A percentile compares a stretch with the other conserved stretches of the same genome.
phyloP scores from a whole-genome alignment of 2,113 vertebrate species.

The Syrmaticus mikado region DNA sequence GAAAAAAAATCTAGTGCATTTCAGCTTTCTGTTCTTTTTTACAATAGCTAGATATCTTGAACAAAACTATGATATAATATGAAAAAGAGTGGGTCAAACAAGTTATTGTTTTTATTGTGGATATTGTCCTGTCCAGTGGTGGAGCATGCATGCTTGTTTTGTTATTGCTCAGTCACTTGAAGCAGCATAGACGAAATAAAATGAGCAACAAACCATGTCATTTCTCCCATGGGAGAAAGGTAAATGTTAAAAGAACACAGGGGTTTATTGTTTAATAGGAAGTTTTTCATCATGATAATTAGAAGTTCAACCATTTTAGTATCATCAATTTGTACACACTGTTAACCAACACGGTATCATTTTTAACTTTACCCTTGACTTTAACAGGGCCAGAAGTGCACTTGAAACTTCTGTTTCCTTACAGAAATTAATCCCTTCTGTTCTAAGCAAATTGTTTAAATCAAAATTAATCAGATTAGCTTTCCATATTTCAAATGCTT shows the following conservation, averaged over 20 bases:
- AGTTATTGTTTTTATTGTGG: neutral
- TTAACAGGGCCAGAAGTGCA: constrained; percentile 23
- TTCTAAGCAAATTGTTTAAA: constrained; percentile 12
- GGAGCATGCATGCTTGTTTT: neutral
- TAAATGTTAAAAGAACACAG: constrained; percentile 64
- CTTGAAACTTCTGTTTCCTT: constrained; percentile 13
- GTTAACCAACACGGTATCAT: constrained; percentile 5
- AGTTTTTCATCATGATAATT: constrained; percentile 68
- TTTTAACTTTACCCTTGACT: constrained; percentile 46
- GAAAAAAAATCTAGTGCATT: neutral
- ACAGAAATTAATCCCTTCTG: constrained; percentile 26
- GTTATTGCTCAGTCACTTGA: constrained; percentile 51
- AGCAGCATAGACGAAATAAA: constrained; percentile 56
- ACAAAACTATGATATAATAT: constrained; percentile 5
- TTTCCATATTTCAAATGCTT: neutral
- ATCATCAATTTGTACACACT: constrained; percentile 54
- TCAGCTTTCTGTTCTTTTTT: neutral
- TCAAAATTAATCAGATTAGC: neutral
- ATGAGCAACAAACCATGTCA: constrained; percentile 65
- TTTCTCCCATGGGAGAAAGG: constrained; percentile 59
- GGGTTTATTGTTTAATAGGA: constrained; percentile 60
- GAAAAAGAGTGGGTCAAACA: neutral
- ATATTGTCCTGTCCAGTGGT: neutral
- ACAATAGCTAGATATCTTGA: neutral
- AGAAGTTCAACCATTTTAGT: constrained; percentile 57